Percentiles rank a stretch among this genome's conserved stretches.
Evolutionary conservation across 2,113 vertebrate genomes (phyloP).

Genomic region (Percina caprodes): DNA sequence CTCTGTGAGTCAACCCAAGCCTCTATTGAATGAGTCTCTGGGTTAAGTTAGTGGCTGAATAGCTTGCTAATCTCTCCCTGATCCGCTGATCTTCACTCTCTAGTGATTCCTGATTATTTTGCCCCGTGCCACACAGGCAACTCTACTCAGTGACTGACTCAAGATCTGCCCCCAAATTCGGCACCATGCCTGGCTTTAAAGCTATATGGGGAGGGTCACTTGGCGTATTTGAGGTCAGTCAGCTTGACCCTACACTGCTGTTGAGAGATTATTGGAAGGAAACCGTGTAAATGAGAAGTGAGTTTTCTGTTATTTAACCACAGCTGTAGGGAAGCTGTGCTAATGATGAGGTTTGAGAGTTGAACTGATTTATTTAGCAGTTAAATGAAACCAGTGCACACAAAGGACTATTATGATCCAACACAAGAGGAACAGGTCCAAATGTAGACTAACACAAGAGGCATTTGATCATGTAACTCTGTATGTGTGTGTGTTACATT

Average conservation of each 20-base stretch:
- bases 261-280: constrained; percentile 5
- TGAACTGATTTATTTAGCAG: background rate
- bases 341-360: constrained; percentile 26
- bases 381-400: constrained; percentile 9
- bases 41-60: constrained; percentile 64
- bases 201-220: background rate
- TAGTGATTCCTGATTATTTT: constrained; percentile 64
- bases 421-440: constrained; percentile 22
- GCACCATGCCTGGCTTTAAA: constrained; percentile 13
- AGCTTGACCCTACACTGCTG: constrained; percentile 15
- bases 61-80: constrained; percentile 67
- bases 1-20: constrained; percentile 46
- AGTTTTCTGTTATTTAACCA: constrained; percentile 37
- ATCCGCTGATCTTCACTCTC: constrained; percentile 61
- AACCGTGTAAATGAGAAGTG: constrained; percentile 7
- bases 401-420: constrained; percentile 22
- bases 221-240: constrained; percentile 4
- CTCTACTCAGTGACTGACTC: background rate
- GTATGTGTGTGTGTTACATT: constrained; percentile 63
- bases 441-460: constrained; percentile 16
- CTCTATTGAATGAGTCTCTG: constrained; percentile 52
- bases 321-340: constrained; percentile 21
- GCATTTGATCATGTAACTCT: constrained; percentile 41
- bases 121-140: constrained; percentile 45
- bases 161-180: constrained; percentile 14